Conservation (phyloP, 2,113 vertebrate genomes). For the Sphaerodactylus townsendi region DNA sequence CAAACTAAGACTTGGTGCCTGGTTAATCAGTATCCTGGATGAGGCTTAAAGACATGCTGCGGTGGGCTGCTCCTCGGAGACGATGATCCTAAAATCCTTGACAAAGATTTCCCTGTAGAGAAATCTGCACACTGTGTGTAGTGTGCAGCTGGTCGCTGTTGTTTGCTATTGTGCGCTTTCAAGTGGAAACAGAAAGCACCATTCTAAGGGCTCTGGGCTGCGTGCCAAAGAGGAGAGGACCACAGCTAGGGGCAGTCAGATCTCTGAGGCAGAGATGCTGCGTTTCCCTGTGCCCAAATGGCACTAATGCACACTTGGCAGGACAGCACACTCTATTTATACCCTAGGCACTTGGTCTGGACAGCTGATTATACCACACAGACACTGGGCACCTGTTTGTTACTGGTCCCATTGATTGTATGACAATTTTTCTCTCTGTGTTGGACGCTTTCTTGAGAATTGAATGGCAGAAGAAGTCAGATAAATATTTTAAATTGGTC, state of each 20-base stretch:
- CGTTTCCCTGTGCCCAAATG: background rate
- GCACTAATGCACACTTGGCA: background rate
- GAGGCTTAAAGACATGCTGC: background rate
- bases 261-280: background rate
- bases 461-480: no score
- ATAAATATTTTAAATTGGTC: no score
- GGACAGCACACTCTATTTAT: background rate
- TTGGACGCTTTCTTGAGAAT: no score
- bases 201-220: no score
- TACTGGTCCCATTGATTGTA: background rate
- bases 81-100: background rate
- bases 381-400: background rate
- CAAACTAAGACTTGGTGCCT: background rate
- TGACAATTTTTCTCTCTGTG: no score
- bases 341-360: background rate
- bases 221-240: background rate
- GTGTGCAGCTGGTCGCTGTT: background rate
- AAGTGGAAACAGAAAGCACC: background rate
- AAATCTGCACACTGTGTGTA: no score
- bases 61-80: background rate
- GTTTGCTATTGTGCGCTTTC: background rate
- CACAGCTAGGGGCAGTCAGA: background rate
- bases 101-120: background rate
- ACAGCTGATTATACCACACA: background rate
- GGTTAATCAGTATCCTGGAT: background rate